Evolutionary conservation across 2,797 vertebrate species (phyloP).

Genomic region (Megaceryle alcyon): DNA sequence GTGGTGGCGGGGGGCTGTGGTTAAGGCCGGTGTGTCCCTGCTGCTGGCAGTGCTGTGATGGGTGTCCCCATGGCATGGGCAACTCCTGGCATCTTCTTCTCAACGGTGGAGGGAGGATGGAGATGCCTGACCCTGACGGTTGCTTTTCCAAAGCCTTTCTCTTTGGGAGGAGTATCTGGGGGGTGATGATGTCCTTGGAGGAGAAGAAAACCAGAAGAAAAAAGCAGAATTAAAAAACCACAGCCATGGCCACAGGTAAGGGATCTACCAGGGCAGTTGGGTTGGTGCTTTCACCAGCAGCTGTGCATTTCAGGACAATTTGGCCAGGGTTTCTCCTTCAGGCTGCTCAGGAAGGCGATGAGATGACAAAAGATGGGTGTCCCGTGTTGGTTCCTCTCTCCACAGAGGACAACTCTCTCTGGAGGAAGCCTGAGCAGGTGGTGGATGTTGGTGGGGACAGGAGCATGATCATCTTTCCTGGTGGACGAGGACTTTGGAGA

Average conservation of each 20-base stretch:
- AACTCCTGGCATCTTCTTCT: neutral
- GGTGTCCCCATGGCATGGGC: neutral
- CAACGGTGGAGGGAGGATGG: neutral
- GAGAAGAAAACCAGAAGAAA: neutral
- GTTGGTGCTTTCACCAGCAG: neutral
- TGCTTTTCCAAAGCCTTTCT: neutral
- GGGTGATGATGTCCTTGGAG: fast-evolving
- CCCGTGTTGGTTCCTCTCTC: neutral
- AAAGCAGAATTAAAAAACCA: neutral
- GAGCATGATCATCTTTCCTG: neutral
- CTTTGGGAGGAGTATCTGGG: neutral
- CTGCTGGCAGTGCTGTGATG: constrained; percentile 19
- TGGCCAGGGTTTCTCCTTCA: neutral
- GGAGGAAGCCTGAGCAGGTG: fast-evolving
- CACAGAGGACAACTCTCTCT: fast-evolving
- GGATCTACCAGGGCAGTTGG: neutral
- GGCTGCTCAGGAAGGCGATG: neutral
- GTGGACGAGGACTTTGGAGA: neutral
- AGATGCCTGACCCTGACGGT: neutral
- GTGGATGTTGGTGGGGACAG: neutral
- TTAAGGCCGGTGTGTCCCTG: neutral
- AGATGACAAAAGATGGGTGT: neutral
- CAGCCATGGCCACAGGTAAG: neutral
- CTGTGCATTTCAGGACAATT: neutral
- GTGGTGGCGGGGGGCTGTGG: neutral